Evolutionary conservation across 2,113 vertebrate genomes (phyloP), one percentile per base, ranked within the genome.

Genomic region (Polypterus senegalus): DNA sequence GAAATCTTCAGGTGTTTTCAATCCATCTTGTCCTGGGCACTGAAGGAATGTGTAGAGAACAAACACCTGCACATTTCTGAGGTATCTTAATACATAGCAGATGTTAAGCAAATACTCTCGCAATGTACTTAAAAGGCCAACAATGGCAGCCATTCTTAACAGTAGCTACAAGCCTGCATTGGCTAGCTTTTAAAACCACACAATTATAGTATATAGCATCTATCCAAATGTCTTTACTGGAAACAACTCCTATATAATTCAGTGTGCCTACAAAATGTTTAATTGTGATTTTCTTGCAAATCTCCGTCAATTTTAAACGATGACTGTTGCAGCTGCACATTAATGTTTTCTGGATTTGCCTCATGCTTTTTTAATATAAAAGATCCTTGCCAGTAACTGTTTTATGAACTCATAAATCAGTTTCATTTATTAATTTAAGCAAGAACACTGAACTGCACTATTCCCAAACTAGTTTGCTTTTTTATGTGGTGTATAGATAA

Each of bases 241-340:
- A 27, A 27, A 27, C 27, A 27, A 27, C 27, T 27, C 27, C 27
- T 27, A 27, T 27, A 27, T 27, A 27, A 27, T 27, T 27, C 27
- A 27, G 27, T 27, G 27, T 27, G 27, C 27, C 27, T 27, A 27
- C 27, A 27, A 27, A 27, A 27, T 27, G 27, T 27, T 27, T 27
- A 27, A 27, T 27, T 27, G 27, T 54, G 54, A 56, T 60, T 61
- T 49, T 49, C 55, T 54, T 59, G 10, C 49, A 65, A 65, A 61
- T 54, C 61, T 59, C 59, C 64, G 57, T 43, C n/a, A 65, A 65
- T 60, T 59, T 54, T 61, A 53, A 65, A 53, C 27, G 48, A 62
- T 57, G 55, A 51, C 57, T 61, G 7, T 48, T 45, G 10, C 54
- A 66, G 54, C 60, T 61, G 60, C 47, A 48, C 44, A 60, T 58